These are phyloP conservation scores for Carassius gibelio DNA, from an alignment of 2,113 vertebrate genomes.

Conservation along the genomic window DNA sequence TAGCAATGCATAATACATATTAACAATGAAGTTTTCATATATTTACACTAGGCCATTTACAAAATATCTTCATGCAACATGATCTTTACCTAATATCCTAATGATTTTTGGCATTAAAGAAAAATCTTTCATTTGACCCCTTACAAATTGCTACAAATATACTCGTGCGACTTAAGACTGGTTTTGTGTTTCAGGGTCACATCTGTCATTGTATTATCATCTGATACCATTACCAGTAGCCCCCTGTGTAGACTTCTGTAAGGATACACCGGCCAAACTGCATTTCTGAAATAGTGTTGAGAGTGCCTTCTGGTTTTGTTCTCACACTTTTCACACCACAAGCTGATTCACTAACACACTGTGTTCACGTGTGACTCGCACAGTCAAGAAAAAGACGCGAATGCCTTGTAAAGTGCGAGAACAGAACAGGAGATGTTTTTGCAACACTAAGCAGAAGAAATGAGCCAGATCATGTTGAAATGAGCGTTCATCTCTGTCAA, in stretches of 20 bases:
- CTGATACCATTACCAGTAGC: background rate
- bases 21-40: no score
- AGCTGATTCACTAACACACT: constrained; percentile 25
- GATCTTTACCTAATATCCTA: no score
- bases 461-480: background rate
- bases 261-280: background rate
- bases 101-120: no score
- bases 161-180: no score
- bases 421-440: background rate
- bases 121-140: no score
- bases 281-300: constrained; percentile 22
- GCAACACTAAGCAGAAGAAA: background rate
- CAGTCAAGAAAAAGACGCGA: background rate
- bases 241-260: background rate
- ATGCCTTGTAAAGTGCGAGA: background rate
- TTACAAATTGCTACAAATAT: no score
- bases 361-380: constrained; percentile 25
- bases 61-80: no score
- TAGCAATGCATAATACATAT: no score
- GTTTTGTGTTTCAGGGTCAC: background rate
- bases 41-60: no score
- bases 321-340: constrained; percentile 26
- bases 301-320: background rate
- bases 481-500: background rate
- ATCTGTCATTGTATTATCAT: background rate